phyloP scores from a whole-genome alignment of 2,888 invertebrate genomes.

The Stenotaenia linearis region DNA sequence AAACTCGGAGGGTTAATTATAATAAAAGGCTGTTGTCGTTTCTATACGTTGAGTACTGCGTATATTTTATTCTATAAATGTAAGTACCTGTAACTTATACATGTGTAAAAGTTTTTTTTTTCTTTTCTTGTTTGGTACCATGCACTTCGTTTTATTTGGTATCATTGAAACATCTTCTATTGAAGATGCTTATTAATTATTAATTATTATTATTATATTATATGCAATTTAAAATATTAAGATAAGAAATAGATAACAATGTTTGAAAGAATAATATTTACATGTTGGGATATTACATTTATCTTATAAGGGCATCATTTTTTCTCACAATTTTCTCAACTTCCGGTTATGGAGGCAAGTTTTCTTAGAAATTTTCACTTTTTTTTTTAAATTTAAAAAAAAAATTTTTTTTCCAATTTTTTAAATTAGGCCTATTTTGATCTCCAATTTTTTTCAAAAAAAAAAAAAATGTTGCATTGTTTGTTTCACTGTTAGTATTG shows the following conservation, averaged over 20 bases:
- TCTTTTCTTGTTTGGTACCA: slow-evolving; percentile 2
- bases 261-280: not conserved
- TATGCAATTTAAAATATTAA: slow-evolving; percentile 7
- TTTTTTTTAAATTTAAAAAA: not conserved
- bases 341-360: not conserved
- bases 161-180: slow-evolving; percentile 12
- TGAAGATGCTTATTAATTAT: slow-evolving; percentile 1
- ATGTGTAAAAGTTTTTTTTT: slow-evolving; percentile 26
- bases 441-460: too few relatives aligned
- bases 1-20: too few relatives aligned
- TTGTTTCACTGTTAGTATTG: not conserved
- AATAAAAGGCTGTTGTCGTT: slow-evolving; percentile 10
- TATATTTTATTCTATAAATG: slow-evolving; percentile 32
- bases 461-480: not conserved
- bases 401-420: not conserved
- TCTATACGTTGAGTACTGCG: slow-evolving; percentile 26
- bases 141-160: not conserved
- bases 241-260: not conserved
- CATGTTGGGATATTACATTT: slow-evolving; percentile 24
- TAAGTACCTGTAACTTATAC: slow-evolving; percentile 31
- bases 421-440: not conserved
- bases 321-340: slow-evolving; percentile 21
- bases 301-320: not conserved
- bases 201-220: not conserved
- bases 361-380: not conserved